Base-by-base conservation (phyloP, 2,113 vertebrate genomes). In the Albula goreensis region DNA sequence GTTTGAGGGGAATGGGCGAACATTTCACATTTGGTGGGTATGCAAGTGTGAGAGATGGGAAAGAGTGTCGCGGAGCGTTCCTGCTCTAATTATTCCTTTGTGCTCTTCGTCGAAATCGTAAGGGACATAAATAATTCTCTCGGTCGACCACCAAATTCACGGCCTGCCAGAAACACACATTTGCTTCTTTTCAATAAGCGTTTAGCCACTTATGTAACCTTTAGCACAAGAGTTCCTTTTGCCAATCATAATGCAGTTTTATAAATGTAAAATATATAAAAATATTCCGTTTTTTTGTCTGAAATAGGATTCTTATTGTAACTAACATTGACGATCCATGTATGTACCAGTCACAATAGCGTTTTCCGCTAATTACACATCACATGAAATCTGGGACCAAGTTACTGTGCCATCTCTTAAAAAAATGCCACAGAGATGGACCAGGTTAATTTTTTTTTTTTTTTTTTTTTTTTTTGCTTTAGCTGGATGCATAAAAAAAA, bases 31-130 rank as follows among this genome's bases (percentile, higher is more conserved):
- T 96, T 89, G 94, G 95, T 91, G 96, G 96, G 96, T 96, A 96
- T 81, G 85, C 93, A 92, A 88, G 94, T 90, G 93, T 22, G 87
- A 90, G 91, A 94, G 95, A 95, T 91, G 92, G 95, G 95, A 94
- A 41, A 92, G 90, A 95, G 90, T 85, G 91, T 92, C 89, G 91
- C 60, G 88, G 92, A 90, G 89, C 94, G 19, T 88, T 94, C 91
- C 91, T 89, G 70, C 86, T 91, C 89, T 96, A 96, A 98, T 98
- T 96, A 97, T 96, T 95, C 91, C 94, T 96, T 97, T 96, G 96
- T 96, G 95, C 93, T 93, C 92, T 89, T 91, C 92, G 53, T 82
- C 90, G 92, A 89, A 93, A 96, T 95, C 70, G 85, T 90, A 87
- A 93, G 90, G 89, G 93, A 94, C 82, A 25, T 88, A 90, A 94